Percentiles rank a stretch among this genome's conserved stretches.
These are phyloP conservation scores for Drosophila paramelanica DNA, from an alignment of 2,888 invertebrate genomes.

Conservation along the genomic window DNA sequence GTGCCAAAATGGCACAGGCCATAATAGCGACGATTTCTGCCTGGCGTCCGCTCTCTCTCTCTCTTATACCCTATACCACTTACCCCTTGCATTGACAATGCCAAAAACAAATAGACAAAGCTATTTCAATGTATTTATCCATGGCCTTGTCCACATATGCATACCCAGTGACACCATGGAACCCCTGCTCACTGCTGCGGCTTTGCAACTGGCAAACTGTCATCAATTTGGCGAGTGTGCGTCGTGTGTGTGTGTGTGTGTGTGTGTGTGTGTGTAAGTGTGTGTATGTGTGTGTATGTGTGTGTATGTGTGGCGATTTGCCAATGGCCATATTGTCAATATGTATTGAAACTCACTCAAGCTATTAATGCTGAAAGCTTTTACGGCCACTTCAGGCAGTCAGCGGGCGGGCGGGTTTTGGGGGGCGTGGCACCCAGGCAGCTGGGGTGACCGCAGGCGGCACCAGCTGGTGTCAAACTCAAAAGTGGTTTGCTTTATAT, in stretches of 20 bases:
- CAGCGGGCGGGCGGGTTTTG: slow-evolving; percentile 10
- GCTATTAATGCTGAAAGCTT: slow-evolving; percentile 80
- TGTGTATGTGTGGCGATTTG: slow-evolving; percentile 63
- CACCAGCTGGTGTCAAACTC: slow-evolving; percentile 82
- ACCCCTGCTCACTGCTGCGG: slow-evolving; percentile 59
- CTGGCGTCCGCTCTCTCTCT: background rate
- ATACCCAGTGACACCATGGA: slow-evolving; percentile 50
- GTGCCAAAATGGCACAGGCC: slow-evolving; percentile 79
- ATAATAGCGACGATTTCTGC: slow-evolving; percentile 65
- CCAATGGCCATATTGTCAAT: slow-evolving; percentile 81
- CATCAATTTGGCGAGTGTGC: slow-evolving; percentile 76
- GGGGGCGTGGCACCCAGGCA: slow-evolving; percentile 24
- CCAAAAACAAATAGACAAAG: slow-evolving; percentile 79
- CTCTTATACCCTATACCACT: background rate
- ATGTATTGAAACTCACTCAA: slow-evolving; percentile 81
- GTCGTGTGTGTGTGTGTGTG: background rate
- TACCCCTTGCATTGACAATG: slow-evolving; percentile 36
- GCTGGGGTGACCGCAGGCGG: slow-evolving; percentile 65
- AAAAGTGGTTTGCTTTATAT: slow-evolving; percentile 79
- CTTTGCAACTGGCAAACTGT: slow-evolving; percentile 80
- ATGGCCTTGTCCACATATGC: slow-evolving; percentile 69
- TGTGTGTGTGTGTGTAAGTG: too few relatives aligned
- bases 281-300: slow-evolving; percentile 24
- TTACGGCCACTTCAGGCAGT: slow-evolving; percentile 78
- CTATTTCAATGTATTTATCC: slow-evolving; percentile 78